Percentiles rank a stretch among this genome's conserved stretches.
Evolutionary conservation across 2,113 vertebrate species (phyloP).

Genomic region (Dromaius novaehollandiae): DNA sequence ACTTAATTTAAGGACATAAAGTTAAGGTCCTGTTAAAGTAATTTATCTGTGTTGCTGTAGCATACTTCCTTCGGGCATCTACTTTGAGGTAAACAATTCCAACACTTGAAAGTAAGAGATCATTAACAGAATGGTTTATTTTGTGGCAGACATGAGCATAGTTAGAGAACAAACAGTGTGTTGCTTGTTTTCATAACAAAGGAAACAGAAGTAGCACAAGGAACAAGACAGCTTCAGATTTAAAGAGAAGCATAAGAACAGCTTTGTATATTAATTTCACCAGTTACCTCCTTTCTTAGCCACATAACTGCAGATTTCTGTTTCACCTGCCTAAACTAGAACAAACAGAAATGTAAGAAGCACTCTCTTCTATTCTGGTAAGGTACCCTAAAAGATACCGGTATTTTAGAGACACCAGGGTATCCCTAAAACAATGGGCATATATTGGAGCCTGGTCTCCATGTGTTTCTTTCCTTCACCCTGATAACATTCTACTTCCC

Average conservation of each 20-base stretch:
- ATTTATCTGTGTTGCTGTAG: not conserved
- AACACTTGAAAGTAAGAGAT: not conserved
- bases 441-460: not conserved
- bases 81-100: not conserved
- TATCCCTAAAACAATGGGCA: not conserved
- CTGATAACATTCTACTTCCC: not conserved
- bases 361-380: not conserved
- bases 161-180: not conserved
- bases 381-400: not conserved
- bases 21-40: not conserved
- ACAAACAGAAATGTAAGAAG: not conserved
- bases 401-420: not conserved
- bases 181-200: not conserved
- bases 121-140: not conserved
- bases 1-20: not conserved
- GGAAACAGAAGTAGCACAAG: not conserved
- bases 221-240: not conserved
- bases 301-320: not conserved
- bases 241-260: not conserved
- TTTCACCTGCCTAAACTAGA: not conserved
- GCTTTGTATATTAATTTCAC: not conserved
- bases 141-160: not conserved
- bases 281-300: not conserved
- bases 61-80: not conserved
- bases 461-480: not conserved